Evolutionary conservation across 1,140 invertebrate genomes (phyloP), one percentile per base, ranked within the genome.

Genomic region (Pseudomyrmex pallidus): DNA sequence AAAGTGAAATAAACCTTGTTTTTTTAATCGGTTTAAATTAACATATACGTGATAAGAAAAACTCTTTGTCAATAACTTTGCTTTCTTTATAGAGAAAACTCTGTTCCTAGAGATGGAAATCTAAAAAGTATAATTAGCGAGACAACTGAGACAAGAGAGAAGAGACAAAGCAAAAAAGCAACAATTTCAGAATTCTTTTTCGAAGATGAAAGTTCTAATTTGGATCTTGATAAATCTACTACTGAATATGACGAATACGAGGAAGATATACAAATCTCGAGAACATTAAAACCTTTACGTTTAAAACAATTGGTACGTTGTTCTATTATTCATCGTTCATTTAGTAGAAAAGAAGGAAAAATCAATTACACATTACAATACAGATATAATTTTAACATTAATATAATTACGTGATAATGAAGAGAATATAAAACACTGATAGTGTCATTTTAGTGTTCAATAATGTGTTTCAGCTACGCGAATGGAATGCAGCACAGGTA

Each of bases 231-330:
- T 7, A 10, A 54, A 12, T 20, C 54, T 17, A 17, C 59, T 2
- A 35, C 13, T 0, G 50, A 2, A 8, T 91, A 90, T 61, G 77
- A 85, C 3, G 90, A 91, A 57, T 91, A 91, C 35, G 83, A 89
- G 44, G 77, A 85, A 13, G 87, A 90, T 15, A 22, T 35, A 35
- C 63, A 22, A 13, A 66, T 13, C 10, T 56, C 54, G 61, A 9
- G 35, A 56, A 56, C 35, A 35, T 35, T 67, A 1, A 68, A 76
- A 15, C 56, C 67, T 13, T 70, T 66, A 15, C 80, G 72, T 15
- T 35, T 84, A 22, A 74, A 67, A 4, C 67, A 57, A 7, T 10
- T 83, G 59, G 72, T 82, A 87, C 1, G 50, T 50, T 2, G n/a
- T 59, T 2, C 7, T 15, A 17, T 68, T 10, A 15, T n/a, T 13